A percentile compares a stretch with the other conserved stretches of the same genome.
Evolutionary conservation across 1,140 invertebrate species (phyloP).

Genomic region (Drosophila mojavensis): DNA sequence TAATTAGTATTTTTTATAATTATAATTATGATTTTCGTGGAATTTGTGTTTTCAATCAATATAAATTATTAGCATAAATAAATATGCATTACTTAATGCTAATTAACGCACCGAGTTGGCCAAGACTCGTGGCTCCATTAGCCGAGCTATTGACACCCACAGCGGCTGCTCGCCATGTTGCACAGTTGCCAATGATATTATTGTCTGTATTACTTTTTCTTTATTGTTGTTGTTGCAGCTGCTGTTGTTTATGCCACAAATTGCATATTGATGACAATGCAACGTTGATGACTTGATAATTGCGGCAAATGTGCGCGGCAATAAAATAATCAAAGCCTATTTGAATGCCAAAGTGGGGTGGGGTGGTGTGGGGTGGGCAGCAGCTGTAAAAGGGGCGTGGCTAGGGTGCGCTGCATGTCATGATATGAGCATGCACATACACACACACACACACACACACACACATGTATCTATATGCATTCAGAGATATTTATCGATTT

Average conservation of each 20-base stretch:
- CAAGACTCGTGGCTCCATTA: slow-evolving; percentile 1
- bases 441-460: background rate
- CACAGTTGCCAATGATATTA: slow-evolving; percentile 50
- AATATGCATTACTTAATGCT: background rate
- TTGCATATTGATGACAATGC: slow-evolving; percentile 78
- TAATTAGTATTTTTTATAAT: too few species aligned
- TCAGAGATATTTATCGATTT: slow-evolving; percentile 18
- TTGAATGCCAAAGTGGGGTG: slow-evolving; percentile 47
- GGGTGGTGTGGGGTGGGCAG: too few species aligned
- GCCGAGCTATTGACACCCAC: background rate
- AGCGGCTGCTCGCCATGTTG: slow-evolving; percentile 20
- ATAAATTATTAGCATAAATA: background rate
- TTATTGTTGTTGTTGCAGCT: slow-evolving; percentile 16
- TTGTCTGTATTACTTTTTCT: slow-evolving; percentile 27
- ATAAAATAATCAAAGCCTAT: slow-evolving; percentile 82
- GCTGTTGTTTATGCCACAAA: slow-evolving; percentile 55
- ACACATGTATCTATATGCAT: background rate
- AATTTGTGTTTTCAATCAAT: background rate
- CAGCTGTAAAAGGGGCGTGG: background rate
- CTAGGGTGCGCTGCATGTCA: slow-evolving; percentile 40
- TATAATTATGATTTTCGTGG: too few species aligned
- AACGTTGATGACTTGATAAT: slow-evolving; percentile 82
- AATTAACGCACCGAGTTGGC: background rate
- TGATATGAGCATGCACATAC: slow-evolving; percentile 15
- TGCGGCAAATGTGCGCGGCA: slow-evolving; percentile 77